Evolutionary conservation across 2,888 invertebrate species (phyloP).

Genomic region (Nezara viridula): DNA sequence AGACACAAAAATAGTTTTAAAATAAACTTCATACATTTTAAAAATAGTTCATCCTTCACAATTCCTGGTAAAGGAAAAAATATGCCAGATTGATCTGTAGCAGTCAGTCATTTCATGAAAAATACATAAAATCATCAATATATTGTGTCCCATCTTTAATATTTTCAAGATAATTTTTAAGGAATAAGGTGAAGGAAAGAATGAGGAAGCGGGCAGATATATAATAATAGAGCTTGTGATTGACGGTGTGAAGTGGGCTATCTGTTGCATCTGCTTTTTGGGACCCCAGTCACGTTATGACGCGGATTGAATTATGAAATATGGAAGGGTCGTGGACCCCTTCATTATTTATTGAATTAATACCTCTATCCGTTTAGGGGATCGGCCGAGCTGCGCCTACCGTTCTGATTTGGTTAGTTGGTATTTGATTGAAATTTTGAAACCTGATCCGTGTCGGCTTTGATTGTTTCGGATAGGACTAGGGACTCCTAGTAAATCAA

Average conservation of each 20-base stretch:
- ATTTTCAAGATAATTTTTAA: not conserved
- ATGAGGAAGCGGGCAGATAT: not conserved
- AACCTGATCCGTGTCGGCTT: not conserved
- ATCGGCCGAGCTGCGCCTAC: conserved; percentile 18
- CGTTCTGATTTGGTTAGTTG: conserved; percentile 42
- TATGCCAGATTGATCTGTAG: too few species aligned
- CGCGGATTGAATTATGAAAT: conserved; percentile 51
- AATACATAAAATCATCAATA: too few species aligned
- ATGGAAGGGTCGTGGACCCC: conserved; percentile 23
- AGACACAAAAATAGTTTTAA: too few species aligned
- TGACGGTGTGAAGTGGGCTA: not conserved
- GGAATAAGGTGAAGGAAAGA: not conserved
- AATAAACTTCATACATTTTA: too few species aligned
- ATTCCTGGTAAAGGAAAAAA: too few species aligned
- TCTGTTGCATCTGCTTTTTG: conserved; percentile 50
- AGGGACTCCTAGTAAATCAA: not conserved
- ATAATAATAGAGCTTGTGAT: conserved; percentile 14
- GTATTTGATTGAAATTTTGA: conserved; percentile 52
- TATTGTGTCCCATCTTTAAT: too few species aligned
- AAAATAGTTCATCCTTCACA: too few species aligned
- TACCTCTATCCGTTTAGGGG: conserved; percentile 43
- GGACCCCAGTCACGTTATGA: conserved; percentile 46
- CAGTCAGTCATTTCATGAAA: too few species aligned
- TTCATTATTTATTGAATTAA: conserved; percentile 57
- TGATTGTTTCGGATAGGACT: not conserved